Evolutionary conservation across 2,888 invertebrate species (phyloP).

Genomic region (Galerucella nymphaeae): DNA sequence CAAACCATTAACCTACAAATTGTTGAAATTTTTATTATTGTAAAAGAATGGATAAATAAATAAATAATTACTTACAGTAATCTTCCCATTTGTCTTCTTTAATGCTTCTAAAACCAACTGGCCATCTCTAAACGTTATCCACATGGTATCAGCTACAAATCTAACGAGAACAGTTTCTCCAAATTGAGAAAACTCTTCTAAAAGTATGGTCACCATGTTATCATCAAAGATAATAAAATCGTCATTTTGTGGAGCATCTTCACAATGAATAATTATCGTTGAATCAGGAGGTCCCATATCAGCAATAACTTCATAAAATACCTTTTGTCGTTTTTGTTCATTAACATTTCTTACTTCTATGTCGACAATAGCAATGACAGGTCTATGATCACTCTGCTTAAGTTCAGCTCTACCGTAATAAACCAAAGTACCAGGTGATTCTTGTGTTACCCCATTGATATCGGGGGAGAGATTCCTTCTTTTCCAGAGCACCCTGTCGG

Average conservation of each 20-base stretch:
- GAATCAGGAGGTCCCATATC: conserved; percentile 95
- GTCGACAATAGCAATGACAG: conserved; percentile 92
- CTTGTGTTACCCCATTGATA: conserved; percentile 69
- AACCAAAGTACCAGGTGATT: conserved; percentile 79
- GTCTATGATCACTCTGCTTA: conserved; percentile 97
- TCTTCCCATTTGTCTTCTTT: conserved; percentile 54
- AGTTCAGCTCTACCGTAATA: conserved; percentile 95
- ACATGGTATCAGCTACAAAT: conserved; percentile 89
- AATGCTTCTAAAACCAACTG: conserved; percentile 84
- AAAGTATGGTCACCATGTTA: conserved; percentile 79
- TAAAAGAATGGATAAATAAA: not conserved
- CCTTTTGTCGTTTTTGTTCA: conserved; percentile 77
- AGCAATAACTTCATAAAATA: conserved; percentile 83
- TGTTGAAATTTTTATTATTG: too few species aligned
- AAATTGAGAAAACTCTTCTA: conserved; percentile 84
- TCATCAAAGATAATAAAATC: conserved; percentile 79
- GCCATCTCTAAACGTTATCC: conserved; percentile 93
- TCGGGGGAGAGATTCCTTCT: conserved; percentile 80
- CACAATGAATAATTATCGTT: conserved; percentile 81
- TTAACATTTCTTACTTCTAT: conserved; percentile 87
- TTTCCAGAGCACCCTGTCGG: conserved; percentile 96
- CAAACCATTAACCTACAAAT: conserved; percentile 74
- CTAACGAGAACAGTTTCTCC: conserved; percentile 92
- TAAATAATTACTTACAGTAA: conserved; percentile 38
- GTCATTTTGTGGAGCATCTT: conserved; percentile 54